Percentiles rank a stretch among this genome's conserved stretches.
These are phyloP conservation scores for Falco naumanni DNA, from an alignment of 2,797 vertebrate species.

Conservation along the genomic window DNA sequence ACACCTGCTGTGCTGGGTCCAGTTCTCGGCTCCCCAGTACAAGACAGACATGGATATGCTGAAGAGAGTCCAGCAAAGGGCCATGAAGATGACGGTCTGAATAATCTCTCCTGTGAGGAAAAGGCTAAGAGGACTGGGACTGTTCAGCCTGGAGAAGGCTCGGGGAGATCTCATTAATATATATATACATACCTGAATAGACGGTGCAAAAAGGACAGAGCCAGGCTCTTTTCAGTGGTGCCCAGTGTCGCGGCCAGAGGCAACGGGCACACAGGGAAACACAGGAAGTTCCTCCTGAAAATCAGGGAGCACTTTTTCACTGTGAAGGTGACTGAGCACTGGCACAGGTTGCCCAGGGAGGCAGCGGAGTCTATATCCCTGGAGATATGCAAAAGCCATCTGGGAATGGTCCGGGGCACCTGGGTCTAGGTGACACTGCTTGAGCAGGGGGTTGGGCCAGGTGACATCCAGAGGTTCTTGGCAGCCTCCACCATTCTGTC, in stretches of 20 bases:
- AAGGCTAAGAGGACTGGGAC: background rate
- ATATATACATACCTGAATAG: background rate
- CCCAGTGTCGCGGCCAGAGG: no score
- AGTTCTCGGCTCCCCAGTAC: background rate
- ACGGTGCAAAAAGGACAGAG: accelerated
- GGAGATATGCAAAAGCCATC: background rate
- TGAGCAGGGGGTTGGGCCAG: background rate
- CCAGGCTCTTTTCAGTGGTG: background rate
- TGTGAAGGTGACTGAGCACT: background rate
- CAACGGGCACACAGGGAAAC: background rate
- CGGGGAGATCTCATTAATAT: no score
- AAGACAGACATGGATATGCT: accelerated
- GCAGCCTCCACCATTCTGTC: background rate
- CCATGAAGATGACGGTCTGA: no score
- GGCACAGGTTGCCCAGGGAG: background rate
- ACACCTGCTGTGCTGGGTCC: background rate
- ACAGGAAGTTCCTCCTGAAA: background rate
- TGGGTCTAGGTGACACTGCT: background rate
- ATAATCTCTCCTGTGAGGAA: background rate
- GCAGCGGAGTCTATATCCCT: background rate
- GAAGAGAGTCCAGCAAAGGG: background rate
- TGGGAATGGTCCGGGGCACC: background rate
- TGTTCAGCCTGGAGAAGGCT: background rate
- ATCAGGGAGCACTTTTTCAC: background rate
- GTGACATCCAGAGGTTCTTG: background rate